Base-by-base conservation (phyloP, 2,797 vertebrate species). In the Odontamblyopus lacepedii region DNA sequence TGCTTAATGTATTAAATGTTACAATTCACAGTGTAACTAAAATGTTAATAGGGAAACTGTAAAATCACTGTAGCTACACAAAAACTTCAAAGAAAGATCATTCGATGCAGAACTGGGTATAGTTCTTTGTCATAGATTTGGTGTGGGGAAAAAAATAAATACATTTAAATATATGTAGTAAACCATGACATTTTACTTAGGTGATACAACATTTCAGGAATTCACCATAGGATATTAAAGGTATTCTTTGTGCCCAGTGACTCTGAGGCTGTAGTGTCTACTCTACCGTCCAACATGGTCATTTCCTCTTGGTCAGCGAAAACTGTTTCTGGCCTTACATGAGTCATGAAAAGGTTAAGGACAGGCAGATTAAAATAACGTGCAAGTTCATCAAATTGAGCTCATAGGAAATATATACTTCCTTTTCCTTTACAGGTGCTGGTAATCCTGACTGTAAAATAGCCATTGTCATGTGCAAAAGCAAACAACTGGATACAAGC, bases 381-480 rank as follows among this genome's bases (percentile, higher is more conserved):
- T 76, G 55, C 61, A 61, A 48, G 11, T 56, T 61, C 1, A 3
- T 38, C 32, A 19, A 60, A 59, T 27, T 29, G 26, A 29, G 57
- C 57, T 16, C 12, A 13, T 16, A 15, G 16, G 26, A 16, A 60
- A 59, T 27, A 59, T 57, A 53, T 11, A 13, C 82, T 6, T 19
- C 19, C 18, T 38, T 27, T 70, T 53, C 18, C 59, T 57, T 82
- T 84, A 50, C 89, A 99, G 97, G 97, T 87, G 96, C 96, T 80
- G 97, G 96, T 7, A 95, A 95, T 70, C 78, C 87, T 27, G 44
- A 71, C 1, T 92, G 92, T 71, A 88, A 82, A 80, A 83, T 92
- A 71, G 86, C 93, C 94, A 90, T 99, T 82, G 96, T 99, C 81
- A 95, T 98, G 95, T 97, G 95, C 87, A 95, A 87, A 91, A 96